A percentile compares a stretch with the other conserved stretches of the same genome.
phyloP scores from a whole-genome alignment of 2,113 vertebrate genomes.

The Malurus melanocephalus region DNA sequence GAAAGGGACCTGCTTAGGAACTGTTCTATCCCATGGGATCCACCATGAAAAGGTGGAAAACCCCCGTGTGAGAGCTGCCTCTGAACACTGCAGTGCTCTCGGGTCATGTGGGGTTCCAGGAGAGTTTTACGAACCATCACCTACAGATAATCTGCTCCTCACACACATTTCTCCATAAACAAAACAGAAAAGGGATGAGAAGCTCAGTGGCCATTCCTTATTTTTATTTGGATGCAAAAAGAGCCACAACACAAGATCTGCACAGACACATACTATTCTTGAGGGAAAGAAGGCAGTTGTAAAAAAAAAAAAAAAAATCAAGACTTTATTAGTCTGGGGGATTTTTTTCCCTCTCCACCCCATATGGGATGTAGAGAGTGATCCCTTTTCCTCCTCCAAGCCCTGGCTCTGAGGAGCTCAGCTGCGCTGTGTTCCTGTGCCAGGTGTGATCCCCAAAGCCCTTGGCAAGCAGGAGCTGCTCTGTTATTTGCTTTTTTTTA shows the following conservation, averaged over 20 bases:
- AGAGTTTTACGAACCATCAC: neutral
- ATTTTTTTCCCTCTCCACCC: neutral
- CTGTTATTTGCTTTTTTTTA: neutral
- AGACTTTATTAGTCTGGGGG: neutral
- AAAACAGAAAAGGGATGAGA: neutral
- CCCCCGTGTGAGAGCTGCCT: neutral
- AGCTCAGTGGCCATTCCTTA: neutral
- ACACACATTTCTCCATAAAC: neutral
- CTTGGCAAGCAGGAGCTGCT: conserved; percentile 17
- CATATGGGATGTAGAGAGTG: neutral
- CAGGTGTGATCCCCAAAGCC: conserved; percentile 21
- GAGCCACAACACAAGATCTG: neutral
- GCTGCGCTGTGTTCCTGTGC: conserved; percentile 9
- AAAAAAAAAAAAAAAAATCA: neutral
- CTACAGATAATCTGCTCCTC: neutral
- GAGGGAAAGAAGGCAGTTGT: neutral
- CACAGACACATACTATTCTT: neutral
- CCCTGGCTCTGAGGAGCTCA: neutral
- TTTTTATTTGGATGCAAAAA: neutral
- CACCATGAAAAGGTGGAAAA: neutral
- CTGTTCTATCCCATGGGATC: neutral
- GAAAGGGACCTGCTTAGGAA: neutral
- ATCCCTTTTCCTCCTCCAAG: neutral
- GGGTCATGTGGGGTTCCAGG: neutral
- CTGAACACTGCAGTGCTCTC: neutral